These are phyloP conservation scores for Leptinotarsa haldemani DNA, from an alignment of 2,888 invertebrate species.

Conservation along the genomic window DNA sequence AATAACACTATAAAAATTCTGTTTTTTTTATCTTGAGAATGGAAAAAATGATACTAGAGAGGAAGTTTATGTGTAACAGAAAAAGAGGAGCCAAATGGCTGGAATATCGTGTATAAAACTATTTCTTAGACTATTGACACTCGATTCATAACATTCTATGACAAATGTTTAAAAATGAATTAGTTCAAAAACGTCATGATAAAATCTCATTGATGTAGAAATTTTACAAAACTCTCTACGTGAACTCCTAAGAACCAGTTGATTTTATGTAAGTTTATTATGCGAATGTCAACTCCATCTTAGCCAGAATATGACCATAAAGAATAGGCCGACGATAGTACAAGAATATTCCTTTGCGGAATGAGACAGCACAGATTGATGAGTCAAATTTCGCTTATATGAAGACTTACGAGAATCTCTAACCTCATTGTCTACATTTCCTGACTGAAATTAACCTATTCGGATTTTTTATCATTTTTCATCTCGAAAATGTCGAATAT, in stretches of 20 bases:
- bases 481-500: not conserved
- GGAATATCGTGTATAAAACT: too few species aligned
- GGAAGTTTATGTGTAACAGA: too few species aligned
- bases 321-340: conserved; percentile 17
- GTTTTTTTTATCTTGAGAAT: too few species aligned
- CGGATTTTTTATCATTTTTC: too few species aligned
- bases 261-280: not conserved
- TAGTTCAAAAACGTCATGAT: not conserved
- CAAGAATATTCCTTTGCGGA: conserved; percentile 12
- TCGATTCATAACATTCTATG: too few species aligned
- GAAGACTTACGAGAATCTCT: not conserved
- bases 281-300: not conserved
- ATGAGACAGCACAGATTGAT: conserved; percentile 3
- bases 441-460: not conserved
- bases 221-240: not conserved
- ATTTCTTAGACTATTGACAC: too few species aligned
- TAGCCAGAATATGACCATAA: not conserved
- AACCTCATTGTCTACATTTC: not conserved
- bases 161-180: too few species aligned
- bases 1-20: too few species aligned
- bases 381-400: not conserved
- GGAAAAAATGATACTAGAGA: too few species aligned
- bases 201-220: not conserved
- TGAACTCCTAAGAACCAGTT: not conserved
- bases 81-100: too few species aligned